Evolutionary conservation across 2,797 vertebrate genomes (phyloP).

Genomic region (Mionectes olivaceus): DNA sequence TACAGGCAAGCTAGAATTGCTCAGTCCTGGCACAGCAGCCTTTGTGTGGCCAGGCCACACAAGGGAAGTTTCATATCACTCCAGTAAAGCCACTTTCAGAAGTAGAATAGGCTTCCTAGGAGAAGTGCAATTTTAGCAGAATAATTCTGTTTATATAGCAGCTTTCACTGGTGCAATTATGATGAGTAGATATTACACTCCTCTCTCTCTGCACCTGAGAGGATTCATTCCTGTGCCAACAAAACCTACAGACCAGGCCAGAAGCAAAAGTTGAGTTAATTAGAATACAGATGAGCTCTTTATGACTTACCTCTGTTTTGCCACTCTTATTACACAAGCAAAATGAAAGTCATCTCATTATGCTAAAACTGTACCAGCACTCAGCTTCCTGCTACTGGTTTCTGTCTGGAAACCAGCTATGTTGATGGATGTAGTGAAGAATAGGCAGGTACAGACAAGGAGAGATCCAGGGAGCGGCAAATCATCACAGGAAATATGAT

Average conservation of each 20-base stretch:
- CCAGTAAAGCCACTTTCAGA: neutral
- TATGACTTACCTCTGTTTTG: constrained; percentile 56
- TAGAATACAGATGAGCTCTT: constrained; percentile 62
- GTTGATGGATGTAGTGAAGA: neutral
- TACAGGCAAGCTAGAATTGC: neutral
- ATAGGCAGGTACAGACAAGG: constrained; percentile 39
- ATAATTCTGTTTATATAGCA: constrained; percentile 67
- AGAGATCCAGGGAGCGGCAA: constrained; percentile 6
- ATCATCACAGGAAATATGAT: constrained; percentile 13
- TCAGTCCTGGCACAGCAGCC: neutral
- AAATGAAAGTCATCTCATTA: constrained; percentile 53
- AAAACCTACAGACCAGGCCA: constrained; percentile 53
- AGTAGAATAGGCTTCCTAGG: neutral
- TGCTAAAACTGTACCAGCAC: constrained; percentile 14
- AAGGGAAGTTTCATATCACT: neutral
- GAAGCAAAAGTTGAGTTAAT: constrained; percentile 64
- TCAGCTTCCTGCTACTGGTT: constrained; percentile 38
- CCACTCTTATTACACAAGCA: constrained; percentile 40
- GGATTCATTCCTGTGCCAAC: constrained; percentile 55
- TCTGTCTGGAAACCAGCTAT: constrained; percentile 34
- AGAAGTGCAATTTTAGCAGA: constrained; percentile 65
- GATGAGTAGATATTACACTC: constrained; percentile 59
- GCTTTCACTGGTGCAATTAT: constrained; percentile 59
- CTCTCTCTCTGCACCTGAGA: constrained; percentile 56
- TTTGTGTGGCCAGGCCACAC: neutral